Base-by-base conservation (phyloP, 1,140 invertebrate species). In the Euura saliciscinereae region DNA sequence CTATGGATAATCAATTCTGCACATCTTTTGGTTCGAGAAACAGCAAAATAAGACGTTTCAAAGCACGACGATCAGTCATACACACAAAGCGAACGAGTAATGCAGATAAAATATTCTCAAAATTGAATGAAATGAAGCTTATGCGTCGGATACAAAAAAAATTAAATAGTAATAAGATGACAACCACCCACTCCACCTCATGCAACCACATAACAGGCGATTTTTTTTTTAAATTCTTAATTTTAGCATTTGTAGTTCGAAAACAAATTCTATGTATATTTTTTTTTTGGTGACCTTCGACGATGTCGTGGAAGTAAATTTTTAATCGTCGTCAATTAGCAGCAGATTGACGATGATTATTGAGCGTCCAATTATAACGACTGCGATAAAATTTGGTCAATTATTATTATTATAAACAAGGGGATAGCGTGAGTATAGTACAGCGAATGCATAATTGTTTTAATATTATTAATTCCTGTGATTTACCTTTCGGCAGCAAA, bases 401-500 rank as follows among this genome's bases (percentile, higher is more conserved):
- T 28, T 28, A 28, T 28, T 28, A 28, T 28, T 28, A 28, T 28
- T 28, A 28, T 28, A 28, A 28, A 28, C 28, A 28, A n/a, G 51
- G 51, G 10, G 13, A 59, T 59, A 59, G 51, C 51, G 13, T 11
- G 13, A 59, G 3, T 59, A 59, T 59, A 59, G 8, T 59, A 59
- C 51, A 59, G 2, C 51, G 6, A 59, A 59, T 59, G 51, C 6
- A n/a, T 59, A 59, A 28, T 28, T 28, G 28, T 28, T 28, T 13
- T 73, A 65, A 74, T 67, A 70, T 83, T 83, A 83, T 78, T 84
- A 80, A 69, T 77, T 28, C 80, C 78, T 79, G 80, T 82, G 77
- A 85, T 82, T 86, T 86, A 86, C 84, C 85, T 86, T 85, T 79
- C 75, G 73, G 76, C 78, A 77, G 81, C 78, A 79, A 79, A 85